phyloP scores from a whole-genome alignment of 2,797 vertebrate genomes.

The Emydoidea blandingii region DNA sequence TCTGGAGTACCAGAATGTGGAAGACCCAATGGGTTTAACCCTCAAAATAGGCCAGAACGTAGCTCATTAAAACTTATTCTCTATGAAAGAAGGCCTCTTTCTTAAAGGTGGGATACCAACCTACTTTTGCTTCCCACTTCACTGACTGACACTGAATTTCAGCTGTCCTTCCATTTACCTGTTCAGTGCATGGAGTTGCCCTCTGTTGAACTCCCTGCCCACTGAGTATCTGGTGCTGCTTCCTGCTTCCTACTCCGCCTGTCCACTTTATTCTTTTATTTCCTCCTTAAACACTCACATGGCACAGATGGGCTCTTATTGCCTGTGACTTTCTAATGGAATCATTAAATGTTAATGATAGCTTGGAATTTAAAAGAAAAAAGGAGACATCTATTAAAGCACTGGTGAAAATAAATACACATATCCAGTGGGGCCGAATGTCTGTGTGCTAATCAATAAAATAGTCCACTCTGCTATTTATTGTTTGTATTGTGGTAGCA shows the following conservation, averaged over 20 bases:
- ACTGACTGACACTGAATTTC: constrained; percentile 50
- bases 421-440: constrained; percentile 10
- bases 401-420: constrained; percentile 51
- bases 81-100: constrained; percentile 29
- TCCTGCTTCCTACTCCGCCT: constrained; percentile 81
- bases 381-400: neutral
- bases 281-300: constrained; percentile 80
- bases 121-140: constrained; percentile 39
- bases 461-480: constrained; percentile 35
- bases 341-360: constrained; percentile 73
- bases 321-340: constrained; percentile 77
- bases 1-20: neutral
- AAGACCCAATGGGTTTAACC: neutral
- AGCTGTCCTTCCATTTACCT: constrained; percentile 75
- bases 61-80: constrained; percentile 54
- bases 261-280: constrained; percentile 77
- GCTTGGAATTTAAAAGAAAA: constrained; percentile 65
- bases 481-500: neutral
- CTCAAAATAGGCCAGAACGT: constrained; percentile 28
- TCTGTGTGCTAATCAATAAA: neutral
- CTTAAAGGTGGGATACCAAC: constrained; percentile 39
- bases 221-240: constrained; percentile 71
- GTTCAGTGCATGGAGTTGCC: constrained; percentile 76
- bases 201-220: constrained; percentile 65
- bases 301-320: constrained; percentile 79